Conservation (phyloP, 2,113 vertebrate species). For the Malurus melanocephalus region DNA sequence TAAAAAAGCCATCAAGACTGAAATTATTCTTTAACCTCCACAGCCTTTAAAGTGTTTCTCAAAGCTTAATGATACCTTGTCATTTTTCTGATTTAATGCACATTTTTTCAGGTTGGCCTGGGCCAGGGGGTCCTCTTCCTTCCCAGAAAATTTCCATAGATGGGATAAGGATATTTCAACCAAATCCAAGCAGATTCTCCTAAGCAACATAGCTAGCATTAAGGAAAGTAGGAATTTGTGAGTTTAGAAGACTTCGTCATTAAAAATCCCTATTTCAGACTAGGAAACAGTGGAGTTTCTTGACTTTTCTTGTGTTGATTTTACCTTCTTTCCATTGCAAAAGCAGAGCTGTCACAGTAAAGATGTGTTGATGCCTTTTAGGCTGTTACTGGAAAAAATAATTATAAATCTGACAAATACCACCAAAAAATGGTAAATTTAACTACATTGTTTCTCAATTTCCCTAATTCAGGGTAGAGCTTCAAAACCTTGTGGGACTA, state of each 20-base stretch:
- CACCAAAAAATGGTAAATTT: neutral
- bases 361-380: neutral
- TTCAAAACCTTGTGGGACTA: neutral
- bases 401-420: neutral
- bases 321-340: neutral
- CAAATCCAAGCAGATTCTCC: neutral
- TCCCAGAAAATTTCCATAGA: neutral
- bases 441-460: neutral
- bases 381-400: neutral
- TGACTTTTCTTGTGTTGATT: neutral
- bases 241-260: neutral
- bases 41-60: neutral
- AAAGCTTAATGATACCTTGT: neutral
- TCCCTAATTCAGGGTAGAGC: neutral
- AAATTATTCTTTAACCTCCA: conserved; percentile 4
- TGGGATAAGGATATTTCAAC: neutral
- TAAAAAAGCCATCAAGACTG: neutral
- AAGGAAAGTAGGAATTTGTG: neutral
- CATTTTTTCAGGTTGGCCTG: neutral
- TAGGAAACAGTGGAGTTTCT: neutral
- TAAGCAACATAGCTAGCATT: neutral
- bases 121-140: neutral
- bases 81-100: neutral
- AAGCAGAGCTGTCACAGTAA: neutral
- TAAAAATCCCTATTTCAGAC: neutral